Evolutionary conservation across 1,140 invertebrate genomes (phyloP), one percentile per base, ranked within the genome.

Genomic region (Trialeurodes vaporariorum): DNA sequence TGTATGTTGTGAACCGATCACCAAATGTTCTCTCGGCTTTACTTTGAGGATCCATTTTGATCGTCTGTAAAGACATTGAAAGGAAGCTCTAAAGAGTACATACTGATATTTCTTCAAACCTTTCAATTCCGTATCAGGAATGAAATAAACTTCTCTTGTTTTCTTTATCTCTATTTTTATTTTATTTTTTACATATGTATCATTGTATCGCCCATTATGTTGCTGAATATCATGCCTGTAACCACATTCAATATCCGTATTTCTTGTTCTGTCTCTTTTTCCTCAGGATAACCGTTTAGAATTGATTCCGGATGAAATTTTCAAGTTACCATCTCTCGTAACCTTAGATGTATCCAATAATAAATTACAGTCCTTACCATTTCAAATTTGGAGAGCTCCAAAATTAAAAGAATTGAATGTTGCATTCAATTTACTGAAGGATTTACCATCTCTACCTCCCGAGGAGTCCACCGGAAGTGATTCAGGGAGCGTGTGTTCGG

Each of bases 321-420:
- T 98, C 78, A 83, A 84, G 25, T 81, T 98, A 59, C 92, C 93
- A 0, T 79, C 84, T 0, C 79, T 99, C 1, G 83, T 86, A 24
- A 88, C 89, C 2, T 80, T 98, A 70, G 94, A 98, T 77, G 85
- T 96, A 0, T 94, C 94, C 0, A 93, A 96, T 75, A 99, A 99
- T 77, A 93, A 94, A 76, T 78, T 99, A n/a, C 88, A 90, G 60
- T 80, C 83, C 64, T 76, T 98, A 40, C 94, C 96, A 0, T 84
- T 87, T 62, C 87, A 88, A 68, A 81, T 98, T 77, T 99, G 97
- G 97, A 79, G 84, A n/a, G 85, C 93, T 0, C 91, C 92, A 0
- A 89, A 89, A 69, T 79, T 98, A 25, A 85, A 91, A 67, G 95
- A 98, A 77, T 77, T 98, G 13, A 98, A 97, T 78, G 86, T 89